Evolutionary conservation across 2,113 vertebrate species (phyloP).

Genomic region (Eudorcas thomsonii): DNA sequence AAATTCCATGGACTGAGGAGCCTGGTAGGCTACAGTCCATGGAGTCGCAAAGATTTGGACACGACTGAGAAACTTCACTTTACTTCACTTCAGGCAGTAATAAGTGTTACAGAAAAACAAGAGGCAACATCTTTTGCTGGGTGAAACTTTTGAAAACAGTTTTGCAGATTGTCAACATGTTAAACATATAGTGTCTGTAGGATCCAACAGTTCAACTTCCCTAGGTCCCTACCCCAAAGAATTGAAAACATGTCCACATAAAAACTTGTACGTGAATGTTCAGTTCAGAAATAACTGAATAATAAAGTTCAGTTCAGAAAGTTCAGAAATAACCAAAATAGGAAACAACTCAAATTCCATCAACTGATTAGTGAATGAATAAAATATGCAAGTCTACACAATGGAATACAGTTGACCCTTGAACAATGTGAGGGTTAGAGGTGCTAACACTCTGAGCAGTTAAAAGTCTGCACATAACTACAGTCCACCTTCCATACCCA

Average conservation of each 20-base stretch:
- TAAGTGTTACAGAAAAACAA: neutral
- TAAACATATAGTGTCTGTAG: neutral
- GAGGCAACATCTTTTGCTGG: neutral
- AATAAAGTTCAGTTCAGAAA: neutral
- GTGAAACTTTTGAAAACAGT: neutral
- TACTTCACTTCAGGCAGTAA: neutral
- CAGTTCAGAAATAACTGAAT: neutral
- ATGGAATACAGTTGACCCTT: neutral
- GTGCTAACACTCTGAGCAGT: neutral
- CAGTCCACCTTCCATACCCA: neutral
- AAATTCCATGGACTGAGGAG: no score
- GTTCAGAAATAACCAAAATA: neutral
- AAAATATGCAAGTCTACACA: neutral
- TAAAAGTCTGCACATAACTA: neutral
- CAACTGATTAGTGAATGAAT: neutral
- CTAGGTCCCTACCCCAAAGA: neutral
- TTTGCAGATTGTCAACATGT: neutral
- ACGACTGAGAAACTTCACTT: no score
- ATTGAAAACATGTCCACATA: neutral
- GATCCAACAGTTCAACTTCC: neutral
- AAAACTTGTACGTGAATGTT: neutral
- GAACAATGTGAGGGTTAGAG: neutral
- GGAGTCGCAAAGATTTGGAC: no score
- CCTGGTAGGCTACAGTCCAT: no score
- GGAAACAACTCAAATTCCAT: neutral